Evolutionary conservation across 2,888 invertebrate species (phyloP).

Genomic region (Erynnis tages): DNA sequence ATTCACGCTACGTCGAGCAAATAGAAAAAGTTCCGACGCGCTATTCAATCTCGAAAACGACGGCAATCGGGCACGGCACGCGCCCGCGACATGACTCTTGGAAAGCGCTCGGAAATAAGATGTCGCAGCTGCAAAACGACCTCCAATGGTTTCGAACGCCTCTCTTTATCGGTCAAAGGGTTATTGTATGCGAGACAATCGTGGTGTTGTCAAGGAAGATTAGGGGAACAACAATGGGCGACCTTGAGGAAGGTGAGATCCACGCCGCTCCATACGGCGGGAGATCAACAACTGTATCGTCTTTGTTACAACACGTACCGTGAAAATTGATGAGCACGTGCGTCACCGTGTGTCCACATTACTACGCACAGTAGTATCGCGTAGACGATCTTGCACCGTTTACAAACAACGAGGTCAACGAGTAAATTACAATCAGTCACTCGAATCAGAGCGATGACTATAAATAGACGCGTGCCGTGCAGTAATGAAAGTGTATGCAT

Average conservation of each 20-base stretch:
- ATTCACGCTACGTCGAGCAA: constrained; percentile 51
- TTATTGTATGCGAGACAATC: constrained; percentile 57
- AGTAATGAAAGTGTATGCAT: constrained; percentile 29
- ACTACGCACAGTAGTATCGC: constrained; percentile 31
- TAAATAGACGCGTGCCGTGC: constrained; percentile 8
- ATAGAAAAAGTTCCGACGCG: constrained; percentile 58
- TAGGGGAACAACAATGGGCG: constrained; percentile 36
- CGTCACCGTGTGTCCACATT: constrained; percentile 40
- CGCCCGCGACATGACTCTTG: constrained; percentile 44
- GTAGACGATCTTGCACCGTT: constrained; percentile 35
- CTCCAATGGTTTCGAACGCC: constrained; percentile 32
- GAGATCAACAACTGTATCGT: constrained; percentile 58
- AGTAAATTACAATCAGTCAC: constrained; percentile 17
- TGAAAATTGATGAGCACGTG: constrained; percentile 56
- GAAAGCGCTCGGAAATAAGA: constrained; percentile 42
- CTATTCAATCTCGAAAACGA: constrained; percentile 55
- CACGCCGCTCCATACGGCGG: constrained; percentile 43
- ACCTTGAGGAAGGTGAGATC: constrained; percentile 55
- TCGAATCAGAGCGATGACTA: constrained; percentile 27
- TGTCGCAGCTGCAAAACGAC: constrained; percentile 28
- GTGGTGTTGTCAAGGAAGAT: constrained; percentile 36
- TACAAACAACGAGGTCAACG: constrained; percentile 45
- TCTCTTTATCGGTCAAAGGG: constrained; percentile 44
- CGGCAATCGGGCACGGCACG: constrained; percentile 32
- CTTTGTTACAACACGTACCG: constrained; percentile 58